These are phyloP conservation scores for Drosophila ambigua DNA, from an alignment of 1,140 invertebrate genomes.

Conservation along the genomic window DNA sequence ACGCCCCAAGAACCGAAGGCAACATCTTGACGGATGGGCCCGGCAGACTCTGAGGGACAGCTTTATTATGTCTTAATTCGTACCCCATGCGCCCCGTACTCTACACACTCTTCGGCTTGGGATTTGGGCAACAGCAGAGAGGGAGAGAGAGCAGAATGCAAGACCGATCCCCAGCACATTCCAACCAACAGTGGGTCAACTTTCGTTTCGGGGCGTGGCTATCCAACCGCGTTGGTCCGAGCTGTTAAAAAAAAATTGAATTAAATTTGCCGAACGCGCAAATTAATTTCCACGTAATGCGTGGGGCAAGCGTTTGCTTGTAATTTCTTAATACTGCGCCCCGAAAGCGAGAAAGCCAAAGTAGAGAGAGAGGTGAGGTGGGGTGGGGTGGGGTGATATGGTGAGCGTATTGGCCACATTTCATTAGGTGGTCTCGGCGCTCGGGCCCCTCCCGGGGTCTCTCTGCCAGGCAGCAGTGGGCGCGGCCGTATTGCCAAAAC, in stretches of 20 bases:
- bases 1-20: constrained; percentile 27
- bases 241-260: constrained; percentile 66
- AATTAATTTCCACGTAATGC: constrained; percentile 71
- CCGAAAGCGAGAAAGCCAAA: constrained; percentile 19
- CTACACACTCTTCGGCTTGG: constrained; percentile 13
- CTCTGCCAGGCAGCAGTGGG: constrained; percentile 20
- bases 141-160: background rate
- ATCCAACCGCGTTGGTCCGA: constrained; percentile 22
- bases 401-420: constrained; percentile 35
- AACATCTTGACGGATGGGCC: constrained; percentile 65
- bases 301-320: constrained; percentile 55
- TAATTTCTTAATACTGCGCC: constrained; percentile 80
- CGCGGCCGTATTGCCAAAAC: constrained; percentile 66
- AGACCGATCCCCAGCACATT: constrained; percentile 16
- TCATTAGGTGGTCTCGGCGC: constrained; percentile 70
- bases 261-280: constrained; percentile 66
- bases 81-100: constrained; percentile 41
- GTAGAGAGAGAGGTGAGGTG: background rate
- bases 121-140: constrained; percentile 49
- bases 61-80: constrained; percentile 83
- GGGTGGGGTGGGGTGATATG: background rate
- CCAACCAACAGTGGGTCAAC: constrained; percentile 68
- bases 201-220: constrained; percentile 61
- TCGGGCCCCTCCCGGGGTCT: constrained; percentile 5
- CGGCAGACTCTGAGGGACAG: constrained; percentile 47